Evolutionary conservation across 2,888 invertebrate genomes (phyloP), one percentile per base, ranked within the genome.

Genomic region (Ceriagrion tenellum): DNA sequence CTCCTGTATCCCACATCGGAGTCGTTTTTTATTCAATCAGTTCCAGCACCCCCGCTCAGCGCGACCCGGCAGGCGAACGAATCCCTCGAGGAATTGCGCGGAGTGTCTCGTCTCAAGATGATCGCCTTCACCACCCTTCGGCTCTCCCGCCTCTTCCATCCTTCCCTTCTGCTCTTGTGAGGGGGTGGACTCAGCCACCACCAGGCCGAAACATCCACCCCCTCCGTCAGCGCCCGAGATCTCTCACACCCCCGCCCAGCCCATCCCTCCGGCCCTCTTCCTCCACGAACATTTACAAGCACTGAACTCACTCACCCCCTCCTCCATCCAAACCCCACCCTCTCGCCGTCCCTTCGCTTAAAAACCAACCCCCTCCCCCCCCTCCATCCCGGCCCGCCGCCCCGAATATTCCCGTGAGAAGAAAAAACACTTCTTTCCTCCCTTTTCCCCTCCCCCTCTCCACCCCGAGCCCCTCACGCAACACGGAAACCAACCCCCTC

Each of bases 401-500:
- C 35, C 30, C 47, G 74, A 93, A 93, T 93, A 93, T 93, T 93
- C 93, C 93, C 93, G 93, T 93, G 93, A 93, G 93, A 93, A 93
- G 93, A 93, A 93, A 93, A 93, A 93, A 93, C 93, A 93, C 93
- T 93, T 81, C 90, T 63, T 88, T 69, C 93, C 63, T 30, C 55
- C 74, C 0, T 59, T 81, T 55, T 90, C 59, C 69, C 81, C 63
- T n/a, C n/a, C 95, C 88, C 95, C n/a, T n/a, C n/a, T n/a, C n/a
- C n/a, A n/a, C n/a, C n/a, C 69, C 74, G 55, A 95, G n/a, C 35
- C 88, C 55, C 95, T 88, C 93, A 88, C 95, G 88, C 95, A 95
- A 69, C 95, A 63, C 74, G 55, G 96, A 96, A 95, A 96, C 96
- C 59, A 59, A 59, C 59, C 59, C 88, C 97, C 97, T 91, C 96